Base-by-base conservation (phyloP, 2,113 vertebrate genomes). In the Prionailurus viverrinus region DNA sequence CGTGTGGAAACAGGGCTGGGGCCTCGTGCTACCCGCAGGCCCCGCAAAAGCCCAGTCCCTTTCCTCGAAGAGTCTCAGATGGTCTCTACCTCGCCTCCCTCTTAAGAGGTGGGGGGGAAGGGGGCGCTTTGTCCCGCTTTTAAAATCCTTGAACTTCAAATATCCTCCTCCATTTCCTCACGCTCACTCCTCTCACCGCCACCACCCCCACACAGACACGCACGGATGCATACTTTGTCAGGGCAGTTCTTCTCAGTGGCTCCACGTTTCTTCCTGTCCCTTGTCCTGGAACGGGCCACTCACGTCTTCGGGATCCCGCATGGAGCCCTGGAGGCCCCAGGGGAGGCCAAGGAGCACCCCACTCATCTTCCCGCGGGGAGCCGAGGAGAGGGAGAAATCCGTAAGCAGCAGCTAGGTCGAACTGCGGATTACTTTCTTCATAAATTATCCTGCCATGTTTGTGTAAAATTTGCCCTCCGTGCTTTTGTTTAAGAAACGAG, bases 111-210 rank as follows among this genome's bases (percentile, higher is more conserved):
- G 19, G 55, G 55, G 55, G 55, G 53, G 19, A 7, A 7, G 58
- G 58, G 53, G 39, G 51, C 31, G 41, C 63, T 58, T 61, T 85
- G 31, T 61, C 51, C 15, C 9, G 86, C 53, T 94, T 85, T 95
- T 85, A 71, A 93, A 96, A 92, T 94, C 45, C 96, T 98, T 97
- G 95, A 98, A 97, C 88, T 98, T 90, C 89, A 97, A 97, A 96
- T 36, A 48, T 69, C 91, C 61, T 58, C n/a, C 41, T 82, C 9
- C 33, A 16, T 45, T 82, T 79, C 31, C 9, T 97, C 61, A 36
- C 8, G 0, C 15, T 18, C 13, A n/a, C 31, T 6, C 19, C 5
- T 2, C 65, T 23, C 25, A 14, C 31, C 15, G 3, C 51, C 18
- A 21, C 58, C 21, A 23, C 58, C 10, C 25, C 33, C 53, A 87